Percentiles rank a stretch among this genome's conserved stretches.
phyloP scores from a whole-genome alignment of 2,797 vertebrate species.

The Selene dorsalis region DNA sequence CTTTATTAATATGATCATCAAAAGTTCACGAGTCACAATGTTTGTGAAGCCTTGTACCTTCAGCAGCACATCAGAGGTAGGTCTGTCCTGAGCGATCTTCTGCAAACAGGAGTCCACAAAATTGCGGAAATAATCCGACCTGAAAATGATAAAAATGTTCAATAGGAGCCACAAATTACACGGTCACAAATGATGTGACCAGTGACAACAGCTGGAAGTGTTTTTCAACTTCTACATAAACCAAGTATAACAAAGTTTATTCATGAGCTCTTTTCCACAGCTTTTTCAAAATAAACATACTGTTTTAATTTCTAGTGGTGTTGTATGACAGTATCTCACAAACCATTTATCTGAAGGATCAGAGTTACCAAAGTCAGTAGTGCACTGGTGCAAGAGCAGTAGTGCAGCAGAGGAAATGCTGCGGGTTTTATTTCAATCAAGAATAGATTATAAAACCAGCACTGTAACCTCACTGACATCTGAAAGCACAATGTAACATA shows the following conservation, averaged over 20 bases:
- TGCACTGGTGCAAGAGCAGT: background rate
- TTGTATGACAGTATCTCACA: background rate
- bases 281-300: background rate
- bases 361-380: background rate
- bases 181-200: background rate
- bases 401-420: background rate
- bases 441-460: background rate
- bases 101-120: constrained; percentile 96
- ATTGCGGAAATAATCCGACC: constrained; percentile 96
- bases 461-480: background rate
- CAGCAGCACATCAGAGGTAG: constrained; percentile 93
- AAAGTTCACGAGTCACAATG: background rate
- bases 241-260: background rate
- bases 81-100: constrained; percentile 94
- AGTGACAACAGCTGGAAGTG: background rate
- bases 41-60: constrained; percentile 83
- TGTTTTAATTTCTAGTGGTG: background rate
- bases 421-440: background rate
- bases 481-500: background rate
- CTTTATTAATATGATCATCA: background rate
- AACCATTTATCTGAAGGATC: background rate
- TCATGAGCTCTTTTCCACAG: background rate
- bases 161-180: background rate
- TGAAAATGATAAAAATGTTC: constrained; percentile 54
- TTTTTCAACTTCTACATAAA: background rate